phyloP scores from a whole-genome alignment of 2,888 invertebrate genomes.

The Monoplex corrugatus region DNA sequence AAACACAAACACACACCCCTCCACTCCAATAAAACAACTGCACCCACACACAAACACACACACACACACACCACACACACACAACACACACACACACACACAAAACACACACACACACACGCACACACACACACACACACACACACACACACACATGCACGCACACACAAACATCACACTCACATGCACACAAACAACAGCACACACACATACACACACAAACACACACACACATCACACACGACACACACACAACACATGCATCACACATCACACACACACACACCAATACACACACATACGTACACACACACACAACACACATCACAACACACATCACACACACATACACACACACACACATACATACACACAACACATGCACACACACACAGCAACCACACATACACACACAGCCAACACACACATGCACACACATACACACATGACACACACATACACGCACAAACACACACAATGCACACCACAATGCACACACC shows the following conservation, averaged over 20 bases:
- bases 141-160: no score
- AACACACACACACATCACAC: neutral
- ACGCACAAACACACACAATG: no score
- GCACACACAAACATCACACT: no score
- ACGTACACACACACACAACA: no score
- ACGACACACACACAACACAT: neutral
- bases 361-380: neutral
- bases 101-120: neutral
- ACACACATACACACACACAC: neutral
- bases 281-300: no score
- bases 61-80: slow-evolving; percentile 1
- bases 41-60: neutral
- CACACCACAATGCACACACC: no score
- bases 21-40: no score
- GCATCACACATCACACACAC: no score
- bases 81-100: slow-evolving; percentile 1
- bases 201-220: neutral
- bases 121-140: no score
- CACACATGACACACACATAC: neutral
- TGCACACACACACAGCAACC: no score
- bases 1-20: no score
- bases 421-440: neutral
- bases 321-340: no score
- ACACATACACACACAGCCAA: neutral
- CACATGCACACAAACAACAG: neutral